Evolutionary conservation across 1,140 invertebrate genomes (phyloP), one percentile per base, ranked within the genome.

Genomic region (Plectus sambesii): DNA sequence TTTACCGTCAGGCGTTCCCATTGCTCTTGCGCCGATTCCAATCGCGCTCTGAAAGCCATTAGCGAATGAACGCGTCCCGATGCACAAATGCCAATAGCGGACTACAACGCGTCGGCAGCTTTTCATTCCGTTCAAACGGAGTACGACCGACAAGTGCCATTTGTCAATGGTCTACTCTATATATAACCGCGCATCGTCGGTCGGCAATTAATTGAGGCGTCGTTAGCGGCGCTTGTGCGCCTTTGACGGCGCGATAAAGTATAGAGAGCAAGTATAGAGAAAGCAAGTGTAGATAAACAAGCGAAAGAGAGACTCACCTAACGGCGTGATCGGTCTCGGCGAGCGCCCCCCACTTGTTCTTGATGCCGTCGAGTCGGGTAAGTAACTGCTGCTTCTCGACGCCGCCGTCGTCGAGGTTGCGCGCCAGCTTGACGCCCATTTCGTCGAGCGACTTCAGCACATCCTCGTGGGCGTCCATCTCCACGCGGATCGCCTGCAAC

Each of bases 21-120:
- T 43, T 65, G 61, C 42, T 65, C 66, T 35, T 68, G 66, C 2
- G 63, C 63, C 41, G 50, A 62, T 42, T 68, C 62, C 30, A 65
- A 39, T 15, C 63, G 47, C 42, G 64, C 51, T 35, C 60, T 63
- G 45, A 24, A 61, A 47, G 15, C 2, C 6, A 46, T 39, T 3
- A 25, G n/a, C 8, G 19, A 25, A 33, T 20, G 15, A n/a, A n/a
- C n/a, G n/a, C n/a, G n/a, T n/a, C n/a, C n/a, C n/a, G n/a, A n/a
- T n/a, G n/a, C n/a, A n/a, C n/a, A n/a, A n/a, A n/a, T n/a, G n/a
- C n/a, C n/a, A n/a, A n/a, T n/a, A n/a, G n/a, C n/a, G n/a, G n/a
- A n/a, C n/a, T n/a, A n/a, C n/a, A n/a, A n/a, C n/a, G n/a, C n/a
- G n/a, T n/a, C n/a, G n/a, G n/a, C n/a, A n/a, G n/a, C n/a, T n/a